A percentile compares a stretch with the other conserved stretches of the same genome.
These are phyloP conservation scores for Lepus timidus DNA, from an alignment of 2,113 vertebrate species.

Conservation along the genomic window DNA sequence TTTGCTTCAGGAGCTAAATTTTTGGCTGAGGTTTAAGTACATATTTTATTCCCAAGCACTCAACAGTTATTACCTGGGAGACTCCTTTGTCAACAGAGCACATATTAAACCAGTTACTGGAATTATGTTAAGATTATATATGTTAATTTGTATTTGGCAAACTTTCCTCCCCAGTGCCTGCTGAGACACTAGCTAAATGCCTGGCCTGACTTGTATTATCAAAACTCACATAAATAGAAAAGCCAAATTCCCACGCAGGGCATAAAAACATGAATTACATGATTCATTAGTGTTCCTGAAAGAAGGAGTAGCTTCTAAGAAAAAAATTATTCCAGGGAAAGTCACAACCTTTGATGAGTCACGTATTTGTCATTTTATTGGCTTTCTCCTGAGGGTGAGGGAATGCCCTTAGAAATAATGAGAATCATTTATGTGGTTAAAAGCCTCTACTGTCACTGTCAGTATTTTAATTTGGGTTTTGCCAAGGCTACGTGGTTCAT, in stretches of 20 bases:
- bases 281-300: slow-evolving; percentile 35
- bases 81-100: slow-evolving; percentile 71
- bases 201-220: slow-evolving; percentile 32
- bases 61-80: slow-evolving; percentile 77
- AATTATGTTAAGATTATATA: slow-evolving; percentile 64
- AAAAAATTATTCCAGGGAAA: not conserved
- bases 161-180: slow-evolving; percentile 4
- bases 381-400: not conserved
- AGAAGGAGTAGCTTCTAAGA: slow-evolving; percentile 43
- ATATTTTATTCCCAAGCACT: slow-evolving; percentile 58
- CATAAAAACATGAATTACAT: slow-evolving; percentile 59
- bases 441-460: not conserved
- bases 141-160: slow-evolving; percentile 76
- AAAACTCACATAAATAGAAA: slow-evolving; percentile 63
- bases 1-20: slow-evolving; percentile 42
- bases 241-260: slow-evolving; percentile 32
- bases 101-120: slow-evolving; percentile 71
- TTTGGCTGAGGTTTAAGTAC: not conserved
- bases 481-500: not conserved
- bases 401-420: not conserved
- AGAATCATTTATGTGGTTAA: not conserved
- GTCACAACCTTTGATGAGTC: not conserved
- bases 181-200: slow-evolving; percentile 55
- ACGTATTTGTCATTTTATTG: not conserved
- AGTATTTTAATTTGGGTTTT: not conserved